Conservation (phyloP, 2,113 vertebrate species). For the Macrotis lagotis region DNA sequence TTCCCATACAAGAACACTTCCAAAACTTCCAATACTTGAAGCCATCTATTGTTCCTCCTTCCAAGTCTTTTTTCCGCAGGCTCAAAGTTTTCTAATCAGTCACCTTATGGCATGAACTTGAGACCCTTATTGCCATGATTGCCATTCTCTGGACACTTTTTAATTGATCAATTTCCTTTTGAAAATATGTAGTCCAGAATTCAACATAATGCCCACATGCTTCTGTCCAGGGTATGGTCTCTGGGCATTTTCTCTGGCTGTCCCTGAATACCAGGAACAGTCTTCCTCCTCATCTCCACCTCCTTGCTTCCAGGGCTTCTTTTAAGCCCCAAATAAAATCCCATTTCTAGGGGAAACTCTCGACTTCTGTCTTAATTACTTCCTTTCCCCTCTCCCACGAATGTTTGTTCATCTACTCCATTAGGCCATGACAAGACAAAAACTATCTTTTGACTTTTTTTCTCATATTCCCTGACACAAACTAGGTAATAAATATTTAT, state of each 20-base stretch:
- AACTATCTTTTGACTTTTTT: background rate
- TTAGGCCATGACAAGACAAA: background rate
- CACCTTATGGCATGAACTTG: background rate
- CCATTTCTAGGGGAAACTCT: background rate
- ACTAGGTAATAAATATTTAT: background rate
- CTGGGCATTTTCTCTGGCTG: background rate
- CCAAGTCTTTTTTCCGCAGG: background rate
- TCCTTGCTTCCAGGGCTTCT: background rate
- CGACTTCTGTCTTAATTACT: background rate
- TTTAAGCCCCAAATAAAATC: background rate
- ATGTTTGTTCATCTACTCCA: background rate
- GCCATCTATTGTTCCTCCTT: background rate
- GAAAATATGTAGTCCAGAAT: background rate
- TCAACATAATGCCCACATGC: background rate
- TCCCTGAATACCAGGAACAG: background rate
- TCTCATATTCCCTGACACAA: background rate
- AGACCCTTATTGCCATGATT: background rate
- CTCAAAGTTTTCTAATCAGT: background rate
- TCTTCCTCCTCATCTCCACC: background rate
- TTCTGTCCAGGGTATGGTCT: background rate
- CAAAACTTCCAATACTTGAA: background rate
- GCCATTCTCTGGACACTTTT: background rate
- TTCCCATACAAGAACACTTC: background rate
- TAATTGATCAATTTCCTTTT: background rate
- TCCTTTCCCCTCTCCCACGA: background rate